Evolutionary conservation across 2,797 vertebrate genomes (phyloP).

Genomic region (Anguilla marmorata): DNA sequence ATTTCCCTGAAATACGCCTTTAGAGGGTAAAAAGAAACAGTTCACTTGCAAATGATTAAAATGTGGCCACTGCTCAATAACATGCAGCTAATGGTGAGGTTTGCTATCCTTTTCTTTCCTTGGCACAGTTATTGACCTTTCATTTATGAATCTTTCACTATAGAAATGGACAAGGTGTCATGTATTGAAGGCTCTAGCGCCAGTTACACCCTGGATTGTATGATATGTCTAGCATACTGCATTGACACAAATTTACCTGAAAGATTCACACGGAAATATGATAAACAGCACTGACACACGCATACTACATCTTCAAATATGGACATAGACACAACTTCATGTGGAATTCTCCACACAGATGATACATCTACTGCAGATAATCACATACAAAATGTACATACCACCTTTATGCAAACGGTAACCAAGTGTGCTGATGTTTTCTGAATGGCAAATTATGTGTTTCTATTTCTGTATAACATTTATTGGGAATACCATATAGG

Average conservation of each 20-base stretch:
- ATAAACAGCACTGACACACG: too few relatives aligned
- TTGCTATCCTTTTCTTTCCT: background rate
- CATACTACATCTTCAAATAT: too few relatives aligned
- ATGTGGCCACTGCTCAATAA: background rate
- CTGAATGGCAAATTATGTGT: too few relatives aligned
- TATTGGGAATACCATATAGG: too few relatives aligned
- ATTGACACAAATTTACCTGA: background rate
- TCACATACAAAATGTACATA: too few relatives aligned
- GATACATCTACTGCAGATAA: too few relatives aligned
- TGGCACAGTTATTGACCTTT: background rate
- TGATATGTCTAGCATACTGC: background rate
- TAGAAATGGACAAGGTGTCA: background rate
- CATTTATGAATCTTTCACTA: background rate
- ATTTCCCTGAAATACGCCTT: background rate
- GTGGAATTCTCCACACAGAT: too few relatives aligned
- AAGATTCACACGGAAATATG: too few relatives aligned
- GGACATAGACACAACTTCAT: too few relatives aligned
- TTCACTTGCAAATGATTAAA: background rate
- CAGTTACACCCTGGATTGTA: background rate
- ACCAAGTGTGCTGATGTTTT: too few relatives aligned
- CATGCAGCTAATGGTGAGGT: background rate
- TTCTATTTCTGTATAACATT: too few relatives aligned
- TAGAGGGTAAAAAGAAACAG: background rate
- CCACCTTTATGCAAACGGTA: too few relatives aligned
- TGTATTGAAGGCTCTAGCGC: background rate